Evolutionary conservation across 2,888 invertebrate species (phyloP), one percentile per base, ranked within the genome.

Genomic region (Mesodorylaimus sp.): DNA sequence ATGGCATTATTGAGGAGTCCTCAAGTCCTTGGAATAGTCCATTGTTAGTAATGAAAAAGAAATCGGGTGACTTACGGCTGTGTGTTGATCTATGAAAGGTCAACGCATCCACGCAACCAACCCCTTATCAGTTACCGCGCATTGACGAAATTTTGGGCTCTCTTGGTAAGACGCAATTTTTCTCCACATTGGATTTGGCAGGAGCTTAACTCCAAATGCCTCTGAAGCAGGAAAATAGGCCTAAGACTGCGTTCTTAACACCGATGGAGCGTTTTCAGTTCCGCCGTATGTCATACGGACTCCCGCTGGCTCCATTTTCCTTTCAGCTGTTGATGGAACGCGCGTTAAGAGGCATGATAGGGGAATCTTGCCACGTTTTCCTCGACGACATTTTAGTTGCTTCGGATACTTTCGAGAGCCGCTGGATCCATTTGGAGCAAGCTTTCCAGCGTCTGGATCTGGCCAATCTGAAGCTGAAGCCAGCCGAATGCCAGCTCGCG

Each of bases 361-460:
- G 28, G 21, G 23, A 27, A n/a, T 21, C 3, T 1, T 3, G 24
- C 1, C 16, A 49, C 16, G 19, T 36, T 2, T 53, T 52, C 32
- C 25, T 54, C 3, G 56, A 56, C 37, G 57, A 58, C 28, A 44
- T 56, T 16, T n/a, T 56, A 10, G 50, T 56, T 7, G 36, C 37
- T 16, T 45, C 48, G 5, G 25, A 28, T n/a, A 46, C 50, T 7
- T 54, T 41, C 13, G 52, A 57, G 0, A 1, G 47, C 3, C 56
- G 57, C 41, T 16, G 45, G 1, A 2, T 10, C 1, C 27, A 51
- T 5, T 36, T 58, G 1, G 25, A 16, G n/a, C 19, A 47, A 39
- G 56, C 54, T n/a, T 48, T 58, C 16, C 24, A 28, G 1, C 36
- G 57, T 1, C 36, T 56, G 16, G 13, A 36, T 3, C 1, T 36